Evolutionary conservation across 2,113 vertebrate species (phyloP), one percentile per base, ranked within the genome.

Genomic region (Sapayoa aenigma): DNA sequence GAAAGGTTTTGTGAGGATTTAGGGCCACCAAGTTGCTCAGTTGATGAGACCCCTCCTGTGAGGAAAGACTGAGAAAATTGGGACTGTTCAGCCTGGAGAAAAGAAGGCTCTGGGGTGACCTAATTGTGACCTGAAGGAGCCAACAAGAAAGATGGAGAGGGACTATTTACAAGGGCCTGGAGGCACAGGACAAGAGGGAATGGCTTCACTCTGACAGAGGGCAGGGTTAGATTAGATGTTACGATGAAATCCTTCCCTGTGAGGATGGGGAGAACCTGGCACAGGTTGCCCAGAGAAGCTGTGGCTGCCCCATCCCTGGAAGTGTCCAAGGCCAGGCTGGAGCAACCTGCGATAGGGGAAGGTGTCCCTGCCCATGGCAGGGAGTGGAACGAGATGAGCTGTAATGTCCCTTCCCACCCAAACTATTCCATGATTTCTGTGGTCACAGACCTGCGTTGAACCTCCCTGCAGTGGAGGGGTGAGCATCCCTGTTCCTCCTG

Each of bases 271-370:
- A 66, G 21, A 20, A 15, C 24, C 69, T 89, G 78, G 78, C 62
- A 25, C 62, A 75, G 78, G 59, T 6, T 82, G 28, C 23, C n/a
- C 78, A 75, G 69, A 47, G 62, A 1, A 60, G 53, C 46, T 89
- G 87, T 5, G 62, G 53, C 53, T 59, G 33, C 20, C n/a, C 62
- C 53, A 53, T 68, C n/a, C n/a, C 46, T 68, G 71, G 69, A 0
- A 47, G 20, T 75, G 78, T 0, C 46, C 28, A 35, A 47, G 78
- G 6, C 2, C 14, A 27, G 39, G 46, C 0, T 75, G 60, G 53
- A 82, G 11, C 11, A 5, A 0, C 62, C 24, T 68, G 62, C 46
- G 4, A 4, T 0, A 4, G 69, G 5, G n/a, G 20, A 0, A 68
- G 4, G 16, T 55, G 39, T 60, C 46, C 33, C 53, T 82, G 78